Conservation (phyloP, 2,888 invertebrate species). For the Branchellion lobata region DNA sequence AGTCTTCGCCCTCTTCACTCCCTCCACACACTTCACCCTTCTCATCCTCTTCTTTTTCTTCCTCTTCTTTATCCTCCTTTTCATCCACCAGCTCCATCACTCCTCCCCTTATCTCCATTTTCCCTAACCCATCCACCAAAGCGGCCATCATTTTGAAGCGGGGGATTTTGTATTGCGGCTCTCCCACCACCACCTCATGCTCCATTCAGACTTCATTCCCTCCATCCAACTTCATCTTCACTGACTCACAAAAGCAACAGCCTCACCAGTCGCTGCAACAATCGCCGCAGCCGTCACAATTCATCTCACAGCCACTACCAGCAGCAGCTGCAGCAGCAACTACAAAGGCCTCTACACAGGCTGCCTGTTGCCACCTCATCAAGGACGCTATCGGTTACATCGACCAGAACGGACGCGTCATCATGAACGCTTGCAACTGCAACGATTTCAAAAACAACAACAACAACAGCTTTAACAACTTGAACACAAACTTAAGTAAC, state of each 20-base stretch:
- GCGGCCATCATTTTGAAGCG: conserved; percentile 17
- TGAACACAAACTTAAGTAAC: too few relatives aligned
- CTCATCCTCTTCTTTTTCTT: neutral
- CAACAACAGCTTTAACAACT: too few relatives aligned
- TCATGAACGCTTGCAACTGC: conserved; percentile 32
- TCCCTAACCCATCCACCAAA: neutral
- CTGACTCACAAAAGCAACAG: neutral
- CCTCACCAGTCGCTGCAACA: neutral
- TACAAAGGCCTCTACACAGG: neutral
- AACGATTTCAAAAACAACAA: neutral
- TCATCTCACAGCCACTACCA: neutral
- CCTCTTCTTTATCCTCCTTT: neutral
- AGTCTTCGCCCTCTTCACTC: neutral
- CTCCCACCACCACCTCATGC: neutral
- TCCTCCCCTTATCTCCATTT: neutral
- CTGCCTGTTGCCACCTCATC: conserved; percentile 25
- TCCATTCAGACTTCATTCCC: neutral
- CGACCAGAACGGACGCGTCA: conserved; percentile 32
- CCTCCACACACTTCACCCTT: neutral
- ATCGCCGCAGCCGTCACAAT: neutral
- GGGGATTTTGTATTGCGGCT: conserved; percentile 18
- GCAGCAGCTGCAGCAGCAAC: neutral
- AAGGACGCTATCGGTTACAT: conserved; percentile 43
- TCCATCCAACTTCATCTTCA: neutral
- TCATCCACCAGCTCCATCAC: neutral